Evolutionary conservation across 2,113 vertebrate species (phyloP).

Genomic region (Percina caprodes): DNA sequence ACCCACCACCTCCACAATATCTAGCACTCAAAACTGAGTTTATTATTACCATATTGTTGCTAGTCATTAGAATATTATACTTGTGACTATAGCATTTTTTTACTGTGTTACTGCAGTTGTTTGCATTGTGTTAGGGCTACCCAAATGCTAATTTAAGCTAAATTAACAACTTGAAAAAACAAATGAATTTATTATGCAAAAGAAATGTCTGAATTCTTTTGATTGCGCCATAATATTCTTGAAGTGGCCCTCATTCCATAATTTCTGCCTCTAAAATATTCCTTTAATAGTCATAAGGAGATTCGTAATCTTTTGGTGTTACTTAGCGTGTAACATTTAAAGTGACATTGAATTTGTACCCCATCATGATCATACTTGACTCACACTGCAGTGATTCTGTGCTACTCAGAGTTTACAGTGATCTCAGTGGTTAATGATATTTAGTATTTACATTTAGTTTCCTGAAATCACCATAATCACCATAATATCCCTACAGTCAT

Average conservation of each 20-base stretch:
- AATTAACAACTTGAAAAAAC: not conserved
- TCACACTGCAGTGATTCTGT: not conserved
- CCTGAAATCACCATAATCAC: not conserved
- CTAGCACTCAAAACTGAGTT: not conserved
- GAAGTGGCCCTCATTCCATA: not conserved
- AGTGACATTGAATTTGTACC: not conserved
- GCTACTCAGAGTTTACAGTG: not conserved
- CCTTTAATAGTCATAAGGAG: not conserved
- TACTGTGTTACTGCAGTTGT: not conserved
- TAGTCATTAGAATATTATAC: not conserved
- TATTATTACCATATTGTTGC: not conserved
- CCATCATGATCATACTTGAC: not conserved
- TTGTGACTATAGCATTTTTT: not conserved
- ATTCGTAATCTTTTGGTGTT: not conserved
- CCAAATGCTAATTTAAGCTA: not conserved
- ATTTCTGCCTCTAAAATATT: not conserved
- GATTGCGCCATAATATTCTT: not conserved
- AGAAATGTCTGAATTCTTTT: not conserved
- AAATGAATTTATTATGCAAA: not conserved
- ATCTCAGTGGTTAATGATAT: not conserved
- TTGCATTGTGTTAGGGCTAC: not conserved
- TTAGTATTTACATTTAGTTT: conserved; percentile 14
- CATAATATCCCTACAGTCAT: not conserved
- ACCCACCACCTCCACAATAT: not conserved
- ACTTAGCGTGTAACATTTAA: not conserved